Percentiles rank a stretch among this genome's conserved stretches.
Conservation (phyloP, 2,797 vertebrate species). For the Halcyon chelicuti region DNA sequence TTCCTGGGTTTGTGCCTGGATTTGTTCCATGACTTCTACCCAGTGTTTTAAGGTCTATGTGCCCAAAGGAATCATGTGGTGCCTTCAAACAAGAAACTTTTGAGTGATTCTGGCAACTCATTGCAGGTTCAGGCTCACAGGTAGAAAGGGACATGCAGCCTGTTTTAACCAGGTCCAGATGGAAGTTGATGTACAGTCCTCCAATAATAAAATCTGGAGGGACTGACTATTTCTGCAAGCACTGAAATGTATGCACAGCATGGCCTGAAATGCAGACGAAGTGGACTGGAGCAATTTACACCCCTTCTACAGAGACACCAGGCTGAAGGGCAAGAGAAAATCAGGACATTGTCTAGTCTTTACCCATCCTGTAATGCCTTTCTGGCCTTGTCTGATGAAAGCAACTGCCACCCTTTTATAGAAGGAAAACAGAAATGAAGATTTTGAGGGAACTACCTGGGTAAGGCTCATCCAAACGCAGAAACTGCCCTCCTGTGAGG, state of each 20-base stretch:
- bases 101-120: background rate
- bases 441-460: background rate
- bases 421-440: background rate
- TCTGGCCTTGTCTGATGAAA: background rate
- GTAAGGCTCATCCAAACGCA: background rate
- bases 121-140: background rate
- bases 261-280: background rate
- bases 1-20: background rate
- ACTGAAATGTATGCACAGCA: background rate
- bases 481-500: background rate
- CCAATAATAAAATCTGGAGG: background rate
- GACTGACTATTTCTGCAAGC: background rate
- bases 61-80: background rate
- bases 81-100: background rate
- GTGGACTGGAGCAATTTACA: background rate
- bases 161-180: background rate
- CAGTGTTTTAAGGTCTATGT: rapidly evolving
- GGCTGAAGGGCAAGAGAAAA: background rate
- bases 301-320: background rate
- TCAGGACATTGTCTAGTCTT: background rate
- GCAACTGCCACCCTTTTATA: background rate
- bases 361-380: background rate
- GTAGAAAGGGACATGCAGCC: background rate
- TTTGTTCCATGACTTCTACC: background rate
- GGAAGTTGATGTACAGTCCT: background rate